Percentiles rank a stretch among this genome's conserved stretches.
Evolutionary conservation across 2,113 vertebrate genomes (phyloP).

Genomic region (Etheostoma spectabile): DNA sequence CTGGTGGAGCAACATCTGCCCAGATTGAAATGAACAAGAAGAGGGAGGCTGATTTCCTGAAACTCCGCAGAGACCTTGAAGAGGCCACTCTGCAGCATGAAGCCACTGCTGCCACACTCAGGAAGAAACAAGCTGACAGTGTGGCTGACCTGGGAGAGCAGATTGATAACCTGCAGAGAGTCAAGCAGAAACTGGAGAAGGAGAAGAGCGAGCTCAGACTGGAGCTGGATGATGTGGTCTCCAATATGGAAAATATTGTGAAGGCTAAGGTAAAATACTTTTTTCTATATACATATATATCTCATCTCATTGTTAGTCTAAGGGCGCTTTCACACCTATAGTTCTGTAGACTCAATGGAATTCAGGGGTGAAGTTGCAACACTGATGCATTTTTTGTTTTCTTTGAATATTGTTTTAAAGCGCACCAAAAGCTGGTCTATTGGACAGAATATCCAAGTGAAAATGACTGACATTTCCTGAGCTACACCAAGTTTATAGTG

Average conservation of each 20-base stretch:
- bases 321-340: too few species aligned
- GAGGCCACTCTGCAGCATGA: slow-evolving; percentile 86
- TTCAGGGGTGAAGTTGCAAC: too few species aligned
- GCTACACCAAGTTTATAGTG: too few species aligned
- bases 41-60: slow-evolving; percentile 83
- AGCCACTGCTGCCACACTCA: slow-evolving; percentile 79
- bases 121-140: slow-evolving; percentile 85
- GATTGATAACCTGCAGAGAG: slow-evolving; percentile 87
- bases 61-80: slow-evolving; percentile 85
- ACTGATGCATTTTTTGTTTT: too few species aligned
- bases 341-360: slow-evolving; percentile 58
- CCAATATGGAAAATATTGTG: slow-evolving; percentile 90
- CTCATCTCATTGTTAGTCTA: background rate
- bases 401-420: too few species aligned
- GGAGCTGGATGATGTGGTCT: slow-evolving; percentile 89
- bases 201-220: slow-evolving; percentile 91
- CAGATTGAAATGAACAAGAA: slow-evolving; percentile 88
- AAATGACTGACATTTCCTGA: too few species aligned
- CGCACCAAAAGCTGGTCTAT: too few species aligned
- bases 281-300: background rate
- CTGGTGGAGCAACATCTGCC: slow-evolving; percentile 82
- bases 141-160: slow-evolving; percentile 83
- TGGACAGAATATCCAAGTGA: too few species aligned
- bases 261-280: slow-evolving; percentile 90
- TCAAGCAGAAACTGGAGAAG: slow-evolving; percentile 93